Conservation (phyloP, 2,888 invertebrate species). For the Cheilosia vulpina region DNA sequence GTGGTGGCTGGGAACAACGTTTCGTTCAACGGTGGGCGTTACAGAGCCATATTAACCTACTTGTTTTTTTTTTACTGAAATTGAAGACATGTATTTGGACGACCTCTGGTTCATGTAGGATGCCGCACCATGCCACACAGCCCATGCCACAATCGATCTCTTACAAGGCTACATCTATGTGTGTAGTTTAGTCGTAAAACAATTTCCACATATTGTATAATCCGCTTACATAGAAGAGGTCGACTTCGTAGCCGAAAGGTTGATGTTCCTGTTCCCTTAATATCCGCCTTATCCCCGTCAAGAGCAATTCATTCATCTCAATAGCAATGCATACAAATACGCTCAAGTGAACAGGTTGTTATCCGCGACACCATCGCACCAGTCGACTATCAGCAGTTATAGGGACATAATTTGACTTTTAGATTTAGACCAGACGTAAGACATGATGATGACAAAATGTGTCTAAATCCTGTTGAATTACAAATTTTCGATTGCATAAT, state of each 20-base stretch:
- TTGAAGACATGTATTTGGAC: too few relatives aligned
- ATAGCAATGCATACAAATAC: conserved; percentile 59
- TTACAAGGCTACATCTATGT: not conserved
- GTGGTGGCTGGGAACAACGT: too few relatives aligned
- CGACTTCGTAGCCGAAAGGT: conserved; percentile 33
- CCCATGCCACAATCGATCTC: too few relatives aligned
- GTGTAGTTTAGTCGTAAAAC: conserved; percentile 24
- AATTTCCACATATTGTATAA: conserved; percentile 43
- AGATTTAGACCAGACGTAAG: conserved; percentile 42
- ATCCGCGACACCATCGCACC: conserved; percentile 3
- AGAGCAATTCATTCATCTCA: conserved; percentile 51
- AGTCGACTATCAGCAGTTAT: conserved; percentile 27
- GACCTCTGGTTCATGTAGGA: too few relatives aligned
- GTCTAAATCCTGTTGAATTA: conserved; percentile 67
- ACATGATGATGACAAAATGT: conserved; percentile 55
- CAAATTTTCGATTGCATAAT: conserved; percentile 51
- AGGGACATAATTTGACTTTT: conserved; percentile 64
- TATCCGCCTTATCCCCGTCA: conserved; percentile 15
- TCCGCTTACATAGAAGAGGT: conserved; percentile 48
- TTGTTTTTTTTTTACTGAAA: too few relatives aligned
- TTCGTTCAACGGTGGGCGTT: too few relatives aligned
- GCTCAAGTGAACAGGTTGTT: conserved; percentile 40
- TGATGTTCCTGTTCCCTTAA: conserved; percentile 28
- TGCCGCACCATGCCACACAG: too few relatives aligned
- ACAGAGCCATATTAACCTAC: too few relatives aligned